phyloP scores from a whole-genome alignment of 2,797 vertebrate species.

The Limnodromus scolopaceus region DNA sequence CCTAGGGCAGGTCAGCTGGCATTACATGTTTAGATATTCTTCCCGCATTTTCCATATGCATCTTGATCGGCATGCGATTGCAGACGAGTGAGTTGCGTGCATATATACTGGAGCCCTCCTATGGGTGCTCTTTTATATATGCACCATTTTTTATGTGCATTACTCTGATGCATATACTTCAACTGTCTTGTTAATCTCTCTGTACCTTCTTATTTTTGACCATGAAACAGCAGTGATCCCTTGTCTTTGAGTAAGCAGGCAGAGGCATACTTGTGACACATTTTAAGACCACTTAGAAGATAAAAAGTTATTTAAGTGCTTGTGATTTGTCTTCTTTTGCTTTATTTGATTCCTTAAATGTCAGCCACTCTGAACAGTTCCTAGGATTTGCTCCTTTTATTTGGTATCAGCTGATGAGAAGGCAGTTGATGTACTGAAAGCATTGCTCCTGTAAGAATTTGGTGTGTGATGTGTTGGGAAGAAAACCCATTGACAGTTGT shows the following conservation, averaged over 20 bases:
- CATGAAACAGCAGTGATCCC: not conserved
- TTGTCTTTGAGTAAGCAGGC: not conserved
- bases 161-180: not conserved
- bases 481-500: not conserved
- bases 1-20: not conserved
- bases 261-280: not conserved
- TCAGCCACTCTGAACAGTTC: not conserved
- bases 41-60: not conserved
- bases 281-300: not conserved
- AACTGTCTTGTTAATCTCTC: not conserved
- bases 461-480: not conserved
- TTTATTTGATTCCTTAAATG: conserved; percentile 2
- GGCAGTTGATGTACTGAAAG: conserved; percentile 34
- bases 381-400: not conserved
- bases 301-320: not conserved
- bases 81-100: not conserved
- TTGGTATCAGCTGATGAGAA: not conserved
- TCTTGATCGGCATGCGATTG: not conserved
- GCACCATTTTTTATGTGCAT: not conserved
- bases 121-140: not conserved
- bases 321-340: not conserved
- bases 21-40: conserved; percentile 9
- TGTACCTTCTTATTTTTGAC: not conserved
- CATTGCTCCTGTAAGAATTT: not conserved
- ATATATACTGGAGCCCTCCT: not conserved